Conservation (phyloP, 2,888 invertebrate species). For the Watsonalla binaria region DNA sequence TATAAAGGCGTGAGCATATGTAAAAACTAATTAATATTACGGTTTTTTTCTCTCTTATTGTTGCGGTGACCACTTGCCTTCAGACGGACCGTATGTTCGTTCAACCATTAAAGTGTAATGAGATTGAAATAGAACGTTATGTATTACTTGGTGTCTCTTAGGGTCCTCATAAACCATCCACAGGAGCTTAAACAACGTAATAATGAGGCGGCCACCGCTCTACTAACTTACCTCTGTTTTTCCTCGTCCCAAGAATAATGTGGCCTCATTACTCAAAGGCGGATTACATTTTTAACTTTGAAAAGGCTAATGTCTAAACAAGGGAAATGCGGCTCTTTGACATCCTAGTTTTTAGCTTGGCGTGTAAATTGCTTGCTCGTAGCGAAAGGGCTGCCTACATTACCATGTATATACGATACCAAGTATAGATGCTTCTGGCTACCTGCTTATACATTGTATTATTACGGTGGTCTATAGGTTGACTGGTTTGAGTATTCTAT, state of each 20-base stretch:
- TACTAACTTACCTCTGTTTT: not conserved
- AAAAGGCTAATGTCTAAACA: constrained; percentile 5
- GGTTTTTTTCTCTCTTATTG: no score
- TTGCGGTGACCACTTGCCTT: no score
- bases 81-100: no score
- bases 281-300: constrained; percentile 4
- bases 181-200: not conserved
- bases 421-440: no score
- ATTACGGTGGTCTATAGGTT: no score
- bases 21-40: no score
- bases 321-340: constrained; percentile 4
- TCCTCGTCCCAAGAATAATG: constrained; percentile 20
- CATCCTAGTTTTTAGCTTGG: constrained; percentile 2
- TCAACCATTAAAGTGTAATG: no score
- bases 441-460: no score
- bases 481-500: no score
- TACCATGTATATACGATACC: not conserved
- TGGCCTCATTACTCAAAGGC: constrained; percentile 6
- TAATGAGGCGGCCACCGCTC: not conserved
- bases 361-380: constrained; percentile 4
- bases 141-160: not conserved
- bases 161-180: not conserved
- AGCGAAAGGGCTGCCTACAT: not conserved
- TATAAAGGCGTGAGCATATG: no score
- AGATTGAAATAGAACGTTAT: not conserved